Conservation (phyloP, 2,797 vertebrate species). For the Diplodus puntazzo region DNA sequence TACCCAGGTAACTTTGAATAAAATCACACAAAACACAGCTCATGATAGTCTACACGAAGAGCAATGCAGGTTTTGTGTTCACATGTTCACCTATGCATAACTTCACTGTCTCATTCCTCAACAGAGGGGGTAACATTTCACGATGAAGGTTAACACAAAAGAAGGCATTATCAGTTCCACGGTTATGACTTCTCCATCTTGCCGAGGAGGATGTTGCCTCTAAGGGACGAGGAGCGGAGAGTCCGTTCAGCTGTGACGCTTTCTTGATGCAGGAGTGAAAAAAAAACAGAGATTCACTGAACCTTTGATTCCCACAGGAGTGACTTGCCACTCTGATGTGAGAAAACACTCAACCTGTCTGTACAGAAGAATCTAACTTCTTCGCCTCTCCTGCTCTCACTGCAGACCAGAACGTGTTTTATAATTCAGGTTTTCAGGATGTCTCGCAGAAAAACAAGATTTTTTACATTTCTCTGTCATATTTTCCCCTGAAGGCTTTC, state of each 20-base stretch:
- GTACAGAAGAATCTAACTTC: not conserved
- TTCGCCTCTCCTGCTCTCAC: not conserved
- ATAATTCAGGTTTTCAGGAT: not conserved
- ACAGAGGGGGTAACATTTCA: not conserved
- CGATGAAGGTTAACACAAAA: not conserved
- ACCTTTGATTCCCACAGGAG: conserved; percentile 22
- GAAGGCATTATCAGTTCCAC: not conserved
- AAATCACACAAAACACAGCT: not conserved
- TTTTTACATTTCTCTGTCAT: not conserved
- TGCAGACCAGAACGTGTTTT: not conserved
- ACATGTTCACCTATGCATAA: not conserved
- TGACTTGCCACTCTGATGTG: not conserved
- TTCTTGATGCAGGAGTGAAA: conserved; percentile 27
- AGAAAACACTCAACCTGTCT: conserved; percentile 31
- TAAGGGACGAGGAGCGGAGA: not conserved
- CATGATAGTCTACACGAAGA: not conserved
- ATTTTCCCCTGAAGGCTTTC: not conserved
- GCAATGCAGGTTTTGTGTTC: not conserved
- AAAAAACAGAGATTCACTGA: conserved; percentile 19
- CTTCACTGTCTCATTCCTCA: not conserved
- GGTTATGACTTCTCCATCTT: not conserved
- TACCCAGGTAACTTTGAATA: too few relatives aligned
- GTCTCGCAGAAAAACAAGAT: not conserved
- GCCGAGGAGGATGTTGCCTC: not conserved
- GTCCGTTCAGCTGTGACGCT: conserved; percentile 14